Base-by-base conservation (phyloP, 2,113 vertebrate species). In the Megaceryle torquata region DNA sequence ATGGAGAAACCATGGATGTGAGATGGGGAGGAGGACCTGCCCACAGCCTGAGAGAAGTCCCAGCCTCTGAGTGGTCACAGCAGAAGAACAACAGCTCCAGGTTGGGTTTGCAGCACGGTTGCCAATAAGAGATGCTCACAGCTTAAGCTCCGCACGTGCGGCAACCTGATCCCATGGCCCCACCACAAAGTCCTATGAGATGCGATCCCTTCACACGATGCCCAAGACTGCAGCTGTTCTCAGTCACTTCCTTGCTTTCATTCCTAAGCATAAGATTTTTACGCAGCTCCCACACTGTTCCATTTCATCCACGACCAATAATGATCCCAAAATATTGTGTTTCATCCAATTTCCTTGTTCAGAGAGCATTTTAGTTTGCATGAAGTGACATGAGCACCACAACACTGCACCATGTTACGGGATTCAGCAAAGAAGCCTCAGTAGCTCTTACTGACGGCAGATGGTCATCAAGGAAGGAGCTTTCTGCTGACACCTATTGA, bases 61-160 rank as follows among this genome's bases (percentile, higher is more conserved):
- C 39, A 72, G 82, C 41, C 43, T 41, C 61, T 15, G 60, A n/a
- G 22, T 2, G 76, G 20, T 44, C 51, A 31, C 0, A 1, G 65
- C 25, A 80, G 54, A 65, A 64, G 31, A 37, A 77, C 28, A 63
- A 75, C 2, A 3, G 72, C 72, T 80, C 57, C 86, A 68, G 74
- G 46, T 41, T 15, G 50, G 22, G 21, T 24, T 56, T 46, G 50
- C 2, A 14, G 24, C 44, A 69, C 6, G 21, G 15, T 11, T 75
- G 50, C 25, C 4, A 5, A 31, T 15, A 33, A 35, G 24, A 59
- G 37, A 82, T 7, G 15, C 39, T 10, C 5, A 0, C 10, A 28
- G 63, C 61, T 82, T 35, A 1, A 5, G 35, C 53, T 70, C 0
- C 0, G 35, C 3, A 2, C 6, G 13, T 33, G 20, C 69, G 44